Percentiles rank a stretch among this genome's conserved stretches.
Evolutionary conservation across 2,113 vertebrate genomes (phyloP).

Genomic region (Indicator indicator): DNA sequence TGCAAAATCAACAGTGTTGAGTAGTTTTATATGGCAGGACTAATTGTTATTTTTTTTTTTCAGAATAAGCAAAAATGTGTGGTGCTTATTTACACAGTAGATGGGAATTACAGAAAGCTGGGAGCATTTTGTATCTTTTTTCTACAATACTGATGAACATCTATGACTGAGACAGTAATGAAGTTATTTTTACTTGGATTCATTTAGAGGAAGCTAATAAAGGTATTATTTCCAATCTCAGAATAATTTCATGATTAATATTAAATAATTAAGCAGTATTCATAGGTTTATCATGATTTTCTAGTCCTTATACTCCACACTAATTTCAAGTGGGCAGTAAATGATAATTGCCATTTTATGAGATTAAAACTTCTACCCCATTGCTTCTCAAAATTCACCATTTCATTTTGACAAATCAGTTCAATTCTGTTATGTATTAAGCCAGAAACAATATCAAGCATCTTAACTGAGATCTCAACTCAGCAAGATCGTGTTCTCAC

Average conservation of each 20-base stretch:
- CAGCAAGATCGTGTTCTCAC: neutral
- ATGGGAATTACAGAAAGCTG: neutral
- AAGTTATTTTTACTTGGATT: neutral
- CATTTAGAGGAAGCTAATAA: neutral
- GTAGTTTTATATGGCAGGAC: slow-evolving; percentile 18
- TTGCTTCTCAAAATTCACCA: neutral
- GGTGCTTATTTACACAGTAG: slow-evolving; percentile 19
- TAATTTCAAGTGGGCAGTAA: neutral
- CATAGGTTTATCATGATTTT: neutral
- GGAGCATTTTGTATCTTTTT: neutral
- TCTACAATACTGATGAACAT: neutral
- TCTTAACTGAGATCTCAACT: neutral
- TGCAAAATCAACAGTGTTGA: slow-evolving; percentile 38
- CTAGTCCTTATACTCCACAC: neutral
- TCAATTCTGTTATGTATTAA: neutral
- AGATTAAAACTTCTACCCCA: neutral
- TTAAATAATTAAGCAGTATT: neutral
- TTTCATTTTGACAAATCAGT: neutral
- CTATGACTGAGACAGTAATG: neutral
- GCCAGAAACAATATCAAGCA: neutral
- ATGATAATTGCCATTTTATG: neutral
- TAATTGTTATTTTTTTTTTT: neutral
- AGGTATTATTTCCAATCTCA: neutral
- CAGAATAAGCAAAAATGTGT: neutral
- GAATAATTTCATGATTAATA: slow-evolving; percentile 4